A percentile compares a stretch with the other conserved stretches of the same genome.
Evolutionary conservation across 2,797 vertebrate species (phyloP).

Genomic region (Coluber constrictor): DNA sequence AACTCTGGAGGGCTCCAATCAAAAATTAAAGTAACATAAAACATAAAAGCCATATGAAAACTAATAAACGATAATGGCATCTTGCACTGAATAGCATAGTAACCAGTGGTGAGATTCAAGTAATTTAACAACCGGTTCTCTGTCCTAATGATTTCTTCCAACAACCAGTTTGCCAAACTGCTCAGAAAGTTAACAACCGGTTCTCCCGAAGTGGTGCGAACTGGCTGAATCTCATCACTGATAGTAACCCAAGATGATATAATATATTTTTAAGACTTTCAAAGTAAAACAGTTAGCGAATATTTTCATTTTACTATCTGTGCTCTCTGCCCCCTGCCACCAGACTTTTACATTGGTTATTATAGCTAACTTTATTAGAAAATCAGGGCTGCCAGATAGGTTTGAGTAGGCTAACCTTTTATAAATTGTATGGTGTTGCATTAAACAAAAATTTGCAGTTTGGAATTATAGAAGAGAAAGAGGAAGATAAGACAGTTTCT

Average conservation of each 20-base stretch:
- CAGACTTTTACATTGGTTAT: constrained; percentile 41
- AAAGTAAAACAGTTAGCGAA: neutral
- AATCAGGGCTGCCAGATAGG: constrained; percentile 35
- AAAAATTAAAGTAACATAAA: neutral
- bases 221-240: no score
- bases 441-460: constrained; percentile 40
- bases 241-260: neutral
- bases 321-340: constrained; percentile 38
- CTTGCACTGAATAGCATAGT: neutral
- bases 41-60: neutral
- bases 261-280: neutral
- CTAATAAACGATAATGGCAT: neutral
- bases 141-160: no score
- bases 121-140: no score
- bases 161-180: no score
- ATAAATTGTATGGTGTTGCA: neutral
- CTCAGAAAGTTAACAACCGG: no score
- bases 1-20: neutral
- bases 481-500: constrained; percentile 39
- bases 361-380: constrained; percentile 43
- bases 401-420: constrained; percentile 35
- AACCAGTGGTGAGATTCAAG: no score
- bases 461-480: constrained; percentile 41
- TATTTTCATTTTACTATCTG: neutral
- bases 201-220: no score